Evolutionary conservation across 2,797 vertebrate species (phyloP).

Genomic region (Xiphorhynchus erythropygius): DNA sequence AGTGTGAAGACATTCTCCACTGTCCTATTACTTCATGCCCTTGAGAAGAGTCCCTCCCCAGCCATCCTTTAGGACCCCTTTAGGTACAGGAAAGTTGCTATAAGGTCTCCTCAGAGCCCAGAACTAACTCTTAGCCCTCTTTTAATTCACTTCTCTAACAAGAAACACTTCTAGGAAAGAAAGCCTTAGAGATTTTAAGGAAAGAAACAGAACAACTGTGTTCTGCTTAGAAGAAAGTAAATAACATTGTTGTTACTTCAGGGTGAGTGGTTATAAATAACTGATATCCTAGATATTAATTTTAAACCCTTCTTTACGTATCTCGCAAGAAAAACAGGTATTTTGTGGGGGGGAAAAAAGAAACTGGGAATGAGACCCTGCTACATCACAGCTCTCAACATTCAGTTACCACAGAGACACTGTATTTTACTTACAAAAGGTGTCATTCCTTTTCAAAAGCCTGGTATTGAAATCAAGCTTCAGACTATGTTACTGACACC

Average conservation of each 20-base stretch:
- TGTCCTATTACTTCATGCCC: neutral
- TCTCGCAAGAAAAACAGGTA: neutral
- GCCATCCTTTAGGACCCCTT: neutral
- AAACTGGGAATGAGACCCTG: fast-evolving
- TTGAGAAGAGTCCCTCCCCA: neutral
- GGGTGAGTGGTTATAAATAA: neutral
- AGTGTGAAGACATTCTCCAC: neutral
- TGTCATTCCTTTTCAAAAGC: neutral
- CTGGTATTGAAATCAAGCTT: neutral
- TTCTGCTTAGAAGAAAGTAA: neutral
- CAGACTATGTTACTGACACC: fast-evolving
- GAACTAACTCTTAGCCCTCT: neutral
- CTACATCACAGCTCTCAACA: neutral
- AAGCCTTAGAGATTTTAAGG: neutral
- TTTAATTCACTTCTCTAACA: neutral
- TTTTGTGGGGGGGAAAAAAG: neutral
- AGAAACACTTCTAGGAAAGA: neutral
- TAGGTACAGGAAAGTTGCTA: neutral
- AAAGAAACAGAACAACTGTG: neutral
- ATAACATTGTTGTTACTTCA: neutral
- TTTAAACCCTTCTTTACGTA: neutral
- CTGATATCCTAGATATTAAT: neutral
- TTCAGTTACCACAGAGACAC: neutral
- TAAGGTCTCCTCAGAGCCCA: neutral
- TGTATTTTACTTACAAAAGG: neutral